Conservation (phyloP, 2,113 vertebrate species). For the Micromys minutus region DNA sequence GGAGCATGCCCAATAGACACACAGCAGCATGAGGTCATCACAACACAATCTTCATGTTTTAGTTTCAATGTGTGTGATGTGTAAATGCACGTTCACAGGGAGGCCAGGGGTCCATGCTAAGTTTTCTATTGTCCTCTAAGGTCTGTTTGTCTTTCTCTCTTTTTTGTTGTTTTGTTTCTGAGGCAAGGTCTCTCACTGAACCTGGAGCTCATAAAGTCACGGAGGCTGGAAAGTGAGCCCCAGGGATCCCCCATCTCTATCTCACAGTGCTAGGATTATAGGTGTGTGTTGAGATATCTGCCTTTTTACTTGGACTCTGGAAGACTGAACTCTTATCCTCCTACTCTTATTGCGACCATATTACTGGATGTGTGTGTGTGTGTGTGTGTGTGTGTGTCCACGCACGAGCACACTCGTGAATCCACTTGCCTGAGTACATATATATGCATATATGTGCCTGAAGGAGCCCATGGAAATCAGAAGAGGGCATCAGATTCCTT, state of each 20-base stretch:
- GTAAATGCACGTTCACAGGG: no score
- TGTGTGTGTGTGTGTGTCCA: rapidly evolving
- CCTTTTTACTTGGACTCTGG: not conserved
- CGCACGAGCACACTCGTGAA: no score
- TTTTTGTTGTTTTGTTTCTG: not conserved
- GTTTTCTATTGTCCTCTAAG: not conserved
- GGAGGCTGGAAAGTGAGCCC: not conserved
- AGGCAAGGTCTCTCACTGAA: not conserved
- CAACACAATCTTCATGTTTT: not conserved
- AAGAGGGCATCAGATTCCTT: not conserved
- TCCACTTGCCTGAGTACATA: not conserved
- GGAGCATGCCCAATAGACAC: not conserved
- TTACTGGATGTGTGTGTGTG: not conserved
- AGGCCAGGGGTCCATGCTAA: no score
- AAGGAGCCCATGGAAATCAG: not conserved
- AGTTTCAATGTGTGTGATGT: not conserved
- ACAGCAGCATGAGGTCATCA: no score
- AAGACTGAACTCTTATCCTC: not conserved
- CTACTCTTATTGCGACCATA: not conserved
- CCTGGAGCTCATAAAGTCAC: not conserved
- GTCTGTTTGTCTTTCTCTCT: no score
- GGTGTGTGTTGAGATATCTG: not conserved
- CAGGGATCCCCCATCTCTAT: not conserved
- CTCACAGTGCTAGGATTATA: not conserved
- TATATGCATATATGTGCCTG: not conserved